phyloP scores from a whole-genome alignment of 2,888 invertebrate genomes.

The Dicranocentrus wangi region DNA sequence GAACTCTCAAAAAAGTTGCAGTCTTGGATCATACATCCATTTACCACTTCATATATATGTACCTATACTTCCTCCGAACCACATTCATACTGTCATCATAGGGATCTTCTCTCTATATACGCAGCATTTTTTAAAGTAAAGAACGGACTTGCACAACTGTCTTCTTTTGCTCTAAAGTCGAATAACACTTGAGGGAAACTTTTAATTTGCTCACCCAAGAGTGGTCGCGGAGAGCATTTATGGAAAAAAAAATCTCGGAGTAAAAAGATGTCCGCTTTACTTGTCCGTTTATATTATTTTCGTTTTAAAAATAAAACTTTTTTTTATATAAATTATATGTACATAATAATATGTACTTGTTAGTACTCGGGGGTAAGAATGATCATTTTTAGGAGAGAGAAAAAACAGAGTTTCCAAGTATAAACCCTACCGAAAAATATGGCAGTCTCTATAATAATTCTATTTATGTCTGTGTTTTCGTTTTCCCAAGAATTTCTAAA shows the following conservation, averaged over 20 bases:
- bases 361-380: too few relatives aligned
- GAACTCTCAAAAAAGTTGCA: not conserved
- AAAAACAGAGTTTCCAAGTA: not conserved
- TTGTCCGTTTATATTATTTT: not conserved
- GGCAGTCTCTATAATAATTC: too few relatives aligned
- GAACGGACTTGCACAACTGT: not conserved
- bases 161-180: not conserved
- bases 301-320: not conserved
- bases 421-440: too few relatives aligned
- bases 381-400: not conserved
- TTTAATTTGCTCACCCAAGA: constrained; percentile 24
- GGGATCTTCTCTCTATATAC: not conserved
- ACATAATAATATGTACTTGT: too few relatives aligned
- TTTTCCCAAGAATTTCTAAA: constrained; percentile 10
- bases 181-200: constrained; percentile 43
- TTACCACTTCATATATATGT: too few relatives aligned
- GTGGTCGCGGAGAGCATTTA: not conserved
- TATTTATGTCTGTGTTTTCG: not conserved
- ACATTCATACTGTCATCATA: too few relatives aligned
- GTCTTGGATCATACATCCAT: too few relatives aligned
- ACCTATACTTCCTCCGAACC: too few relatives aligned
- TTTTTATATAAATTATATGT: too few relatives aligned
- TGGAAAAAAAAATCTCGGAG: not conserved
- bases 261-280: constrained; percentile 7
- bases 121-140: not conserved